Evolutionary conservation across 2,113 vertebrate genomes (phyloP), one percentile per base, ranked within the genome.

Genomic region (Nestor notabilis): DNA sequence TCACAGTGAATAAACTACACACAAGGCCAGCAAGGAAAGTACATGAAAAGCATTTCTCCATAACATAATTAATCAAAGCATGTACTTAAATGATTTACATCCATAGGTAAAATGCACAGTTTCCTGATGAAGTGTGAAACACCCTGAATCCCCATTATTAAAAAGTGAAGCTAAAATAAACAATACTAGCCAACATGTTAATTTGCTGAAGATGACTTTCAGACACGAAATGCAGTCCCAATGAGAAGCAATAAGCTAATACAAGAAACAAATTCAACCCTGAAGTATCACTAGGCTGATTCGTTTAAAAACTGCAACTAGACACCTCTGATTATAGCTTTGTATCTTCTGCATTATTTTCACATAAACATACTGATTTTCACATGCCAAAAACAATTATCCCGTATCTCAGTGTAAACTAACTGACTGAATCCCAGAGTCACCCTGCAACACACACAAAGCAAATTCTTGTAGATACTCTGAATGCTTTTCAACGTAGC

Each of bases 1-100:
- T 98, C 94, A 96, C 94, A 96, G 92, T 87, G 97, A 97, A 98
- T 97, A 98, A 98, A 97, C 97, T 98, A 95, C 87, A 95, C 86
- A 91, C 94, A 96, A 96, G 95, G 88, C 94, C 17, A 11, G 75
- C 33, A 61, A 77, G 86, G 80, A 97, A 89, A 91, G 83, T 88
- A 96, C 66, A 82, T 47, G 87, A 94, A 93, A 90, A 91, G 61
- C 70, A 78, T 86, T 97, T 82, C 64, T 66, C 82, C 75, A 87
- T 92, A 97, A 97, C 97, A 94, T 91, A 95, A 97, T 98, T 96
- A 97, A 98, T 97, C 95, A 96, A 97, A 97, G 90, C 83, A 91
- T 71, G 90, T 89, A 92, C 83, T 95, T 94, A 93, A 97, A 91
- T 82, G 8, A 87, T 83, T 96, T 96, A 91, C 83, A 93, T 84